Evolutionary conservation across 1,140 invertebrate species (phyloP), one percentile per base, ranked within the genome.

Genomic region (Pentalonia nigronervosa): DNA sequence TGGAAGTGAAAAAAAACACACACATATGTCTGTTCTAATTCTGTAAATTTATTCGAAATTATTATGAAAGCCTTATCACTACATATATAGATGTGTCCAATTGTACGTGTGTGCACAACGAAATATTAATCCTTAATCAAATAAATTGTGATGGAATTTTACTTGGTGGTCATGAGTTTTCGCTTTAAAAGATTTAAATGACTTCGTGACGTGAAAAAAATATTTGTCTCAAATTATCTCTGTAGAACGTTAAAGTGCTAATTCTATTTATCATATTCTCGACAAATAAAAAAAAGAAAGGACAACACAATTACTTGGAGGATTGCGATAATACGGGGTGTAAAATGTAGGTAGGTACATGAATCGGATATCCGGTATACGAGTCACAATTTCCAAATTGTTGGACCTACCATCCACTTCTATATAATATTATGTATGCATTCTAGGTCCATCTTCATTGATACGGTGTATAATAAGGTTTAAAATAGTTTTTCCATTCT

Each of bases 311-410:
- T 45, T 84, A 47, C 48, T n/a, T 8, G 0, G 30, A 36, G 41
- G 30, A 36, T 87, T 17, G n/a, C 50, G 25, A 20, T 90, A 45
- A 45, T 34, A 90, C 34, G 41, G 36, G n/a, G 6, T 45, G 36
- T 90, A 56, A 20, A 56, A 67, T 90, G 4, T 53, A 53, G 21
- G 21, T 53, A 53, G 0, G 41, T 90, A 90, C 36, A 45, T 25
- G 48, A 45, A 56, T 67, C 25, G 89, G 56, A 67, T 90, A 67
- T 90, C 53, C 89, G 89, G 56, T 20, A 9, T 41, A 23, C 50
- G 23, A 90, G 56, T 21, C 53, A 67, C 23, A 90, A 36, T 90
- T 90, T 67, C 25, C 23, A 90, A 90, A 90, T 90, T 90, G 36
- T 25, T 50, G 87, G 60, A 67, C n/a, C 17, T 7, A 23, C n/a